A percentile compares a stretch with the other conserved stretches of the same genome.
Evolutionary conservation across 2,888 invertebrate species (phyloP).

Genomic region (Leucophenga maculata): DNA sequence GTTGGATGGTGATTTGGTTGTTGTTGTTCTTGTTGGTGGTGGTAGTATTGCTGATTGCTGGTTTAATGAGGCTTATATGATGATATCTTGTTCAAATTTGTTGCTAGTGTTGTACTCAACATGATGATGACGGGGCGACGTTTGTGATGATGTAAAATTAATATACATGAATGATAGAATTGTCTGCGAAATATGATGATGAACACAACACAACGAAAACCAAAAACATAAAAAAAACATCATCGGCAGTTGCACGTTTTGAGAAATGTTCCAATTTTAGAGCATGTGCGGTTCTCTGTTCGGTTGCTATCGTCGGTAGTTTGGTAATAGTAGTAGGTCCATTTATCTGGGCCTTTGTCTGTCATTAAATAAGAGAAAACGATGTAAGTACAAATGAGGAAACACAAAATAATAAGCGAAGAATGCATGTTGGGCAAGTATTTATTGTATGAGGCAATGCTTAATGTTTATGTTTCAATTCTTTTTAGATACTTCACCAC

Average conservation of each 20-base stretch:
- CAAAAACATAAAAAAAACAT: neutral
- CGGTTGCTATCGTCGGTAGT: conserved; percentile 33
- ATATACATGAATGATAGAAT: neutral
- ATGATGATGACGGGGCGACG: neutral
- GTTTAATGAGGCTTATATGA: conserved; percentile 6
- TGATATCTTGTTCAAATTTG: no score
- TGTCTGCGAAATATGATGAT: neutral
- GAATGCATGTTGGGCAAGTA: no score
- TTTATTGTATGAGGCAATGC: no score
- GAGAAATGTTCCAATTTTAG: neutral
- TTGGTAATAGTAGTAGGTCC: conserved; percentile 53
- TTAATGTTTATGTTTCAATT: no score
- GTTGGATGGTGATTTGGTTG: no score
- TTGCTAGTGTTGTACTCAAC: no score
- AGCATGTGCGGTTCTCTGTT: neutral
- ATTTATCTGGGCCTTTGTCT: conserved; percentile 72
- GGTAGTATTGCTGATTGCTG: neutral
- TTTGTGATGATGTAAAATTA: neutral
- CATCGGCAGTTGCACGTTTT: neutral
- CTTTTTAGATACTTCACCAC: neutral
- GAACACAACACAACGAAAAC: neutral
- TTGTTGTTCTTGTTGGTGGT: conserved; percentile 5
- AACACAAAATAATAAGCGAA: conserved; percentile 40
- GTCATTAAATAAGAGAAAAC: conserved; percentile 53
- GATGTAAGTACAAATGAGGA: conserved; percentile 41